These are phyloP conservation scores for Carcharodon carcharias DNA, from an alignment of 2,797 vertebrate genomes.

Conservation along the genomic window DNA sequence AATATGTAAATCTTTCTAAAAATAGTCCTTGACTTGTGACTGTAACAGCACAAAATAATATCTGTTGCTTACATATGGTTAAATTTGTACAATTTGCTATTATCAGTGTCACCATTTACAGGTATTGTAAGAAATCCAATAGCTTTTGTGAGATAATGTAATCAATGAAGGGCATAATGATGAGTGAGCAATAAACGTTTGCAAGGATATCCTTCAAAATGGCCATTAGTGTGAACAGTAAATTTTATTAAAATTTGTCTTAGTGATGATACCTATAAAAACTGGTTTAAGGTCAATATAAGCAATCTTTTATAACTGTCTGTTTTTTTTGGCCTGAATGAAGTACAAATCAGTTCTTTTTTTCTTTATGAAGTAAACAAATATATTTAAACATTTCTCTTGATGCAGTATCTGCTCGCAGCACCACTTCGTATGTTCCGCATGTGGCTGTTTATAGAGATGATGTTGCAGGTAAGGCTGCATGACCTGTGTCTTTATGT, in stretches of 20 bases:
- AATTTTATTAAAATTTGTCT: background rate
- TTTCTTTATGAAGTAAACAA: background rate
- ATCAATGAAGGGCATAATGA: background rate
- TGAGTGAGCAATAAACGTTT: background rate
- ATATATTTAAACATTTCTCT: background rate
- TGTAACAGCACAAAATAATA: background rate
- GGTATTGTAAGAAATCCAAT: background rate
- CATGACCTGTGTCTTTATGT: background rate
- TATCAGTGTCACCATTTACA: background rate
- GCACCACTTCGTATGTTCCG: conserved; percentile 49
- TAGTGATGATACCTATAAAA: background rate
- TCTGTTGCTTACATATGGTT: background rate
- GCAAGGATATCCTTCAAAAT: background rate
- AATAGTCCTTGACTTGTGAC: background rate
- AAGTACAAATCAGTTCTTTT: background rate
- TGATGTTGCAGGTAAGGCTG: conserved; percentile 51
- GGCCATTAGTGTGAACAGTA: background rate
- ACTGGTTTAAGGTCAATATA: background rate
- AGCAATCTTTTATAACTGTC: background rate
- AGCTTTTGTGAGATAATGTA: background rate
- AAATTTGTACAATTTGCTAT: background rate
- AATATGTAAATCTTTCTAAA: background rate
- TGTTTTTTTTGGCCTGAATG: background rate
- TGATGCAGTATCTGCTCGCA: conserved; percentile 47
- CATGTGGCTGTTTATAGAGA: conserved; percentile 49